Evolutionary conservation across 2,888 invertebrate genomes (phyloP).

Genomic region (Ormia ochracea): DNA sequence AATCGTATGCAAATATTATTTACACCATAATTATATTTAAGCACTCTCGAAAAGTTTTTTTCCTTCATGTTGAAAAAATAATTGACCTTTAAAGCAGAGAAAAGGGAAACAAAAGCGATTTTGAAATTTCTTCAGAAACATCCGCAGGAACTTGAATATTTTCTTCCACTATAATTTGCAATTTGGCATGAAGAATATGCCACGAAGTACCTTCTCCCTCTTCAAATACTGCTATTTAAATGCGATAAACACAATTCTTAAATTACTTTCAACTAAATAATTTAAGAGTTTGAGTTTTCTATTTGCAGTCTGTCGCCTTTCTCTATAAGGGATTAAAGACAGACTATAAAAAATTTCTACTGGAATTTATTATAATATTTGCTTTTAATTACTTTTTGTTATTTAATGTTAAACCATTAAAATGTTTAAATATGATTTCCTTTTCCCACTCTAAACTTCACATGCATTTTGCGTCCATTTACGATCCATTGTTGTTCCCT

Average conservation of each 20-base stretch:
- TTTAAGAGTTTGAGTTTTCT: neutral
- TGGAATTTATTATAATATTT: no score
- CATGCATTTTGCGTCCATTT: neutral
- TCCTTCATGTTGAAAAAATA: slow-evolving; percentile 34
- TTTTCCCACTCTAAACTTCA: neutral
- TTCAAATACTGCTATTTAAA: neutral
- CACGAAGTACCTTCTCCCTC: neutral
- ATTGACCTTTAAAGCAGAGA: slow-evolving; percentile 44
- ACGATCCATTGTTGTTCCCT: neutral
- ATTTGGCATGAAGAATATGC: neutral
- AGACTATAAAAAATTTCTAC: no score
- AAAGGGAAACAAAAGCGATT: neutral
- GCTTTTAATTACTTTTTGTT: neutral
- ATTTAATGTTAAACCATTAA: slow-evolving; percentile 23
- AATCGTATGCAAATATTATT: slow-evolving; percentile 32
- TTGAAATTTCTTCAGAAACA: neutral
- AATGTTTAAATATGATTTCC: slow-evolving; percentile 47
- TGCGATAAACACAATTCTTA: neutral
- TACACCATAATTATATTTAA: slow-evolving; percentile 54
- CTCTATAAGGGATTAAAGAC: no score
- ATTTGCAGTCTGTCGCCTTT: neutral
- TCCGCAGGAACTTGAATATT: neutral
- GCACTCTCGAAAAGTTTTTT: slow-evolving; percentile 31
- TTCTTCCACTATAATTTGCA: neutral
- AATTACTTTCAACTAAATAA: neutral